Base-by-base conservation (phyloP, 2,113 vertebrate genomes). In the Meleagris gallopavo region DNA sequence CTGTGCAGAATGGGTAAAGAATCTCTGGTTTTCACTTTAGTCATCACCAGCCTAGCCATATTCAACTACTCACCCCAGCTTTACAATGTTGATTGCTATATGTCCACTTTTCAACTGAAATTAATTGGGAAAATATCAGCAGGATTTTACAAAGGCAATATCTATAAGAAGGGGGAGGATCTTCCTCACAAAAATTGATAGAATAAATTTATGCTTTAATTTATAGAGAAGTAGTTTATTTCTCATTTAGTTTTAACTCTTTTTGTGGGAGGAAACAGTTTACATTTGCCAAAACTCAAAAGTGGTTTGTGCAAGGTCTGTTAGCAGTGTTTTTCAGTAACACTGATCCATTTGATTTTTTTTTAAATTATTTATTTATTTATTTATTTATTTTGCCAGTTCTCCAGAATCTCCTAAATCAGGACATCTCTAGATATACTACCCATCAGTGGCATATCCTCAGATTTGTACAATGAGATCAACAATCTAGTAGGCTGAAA, bases 301-400 rank as follows among this genome's bases (percentile, higher is more conserved):
- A 9, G 13, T n/a, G 1, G 0, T 40, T 86, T 86, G 2, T 2
- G 14, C 3, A 70, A 76, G 67, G 27, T 18, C 4, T 5, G 25
- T 3, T 73, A 11, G 10, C 5, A 13, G 4, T 58, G 3, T 20
- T 73, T 29, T 64, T 40, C 25, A 60, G 40, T 58, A 29, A 43
- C 36, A 48, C 5, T 17, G 11, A 76, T 34, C 1, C 3, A 30
- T 52, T 52, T 52, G 5, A 11, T 34, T 83, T 3, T 24, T 84
- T 24, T 36, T 20, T 1, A n/a, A n/a, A n/a, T n/a, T n/a, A n/a
- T n/a, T n/a, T n/a, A n/a, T n/a, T n/a, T n/a, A n/a, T 19, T 17
- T 46, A 45, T 20, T 46, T 50, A 4, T 25, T 50, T 25, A 25
- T 24, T 12, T 50, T 25, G 6, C 14, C 7, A 41, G 11, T 41